Base-by-base conservation (phyloP, 2,888 invertebrate genomes). In the Lamproptera curius region DNA sequence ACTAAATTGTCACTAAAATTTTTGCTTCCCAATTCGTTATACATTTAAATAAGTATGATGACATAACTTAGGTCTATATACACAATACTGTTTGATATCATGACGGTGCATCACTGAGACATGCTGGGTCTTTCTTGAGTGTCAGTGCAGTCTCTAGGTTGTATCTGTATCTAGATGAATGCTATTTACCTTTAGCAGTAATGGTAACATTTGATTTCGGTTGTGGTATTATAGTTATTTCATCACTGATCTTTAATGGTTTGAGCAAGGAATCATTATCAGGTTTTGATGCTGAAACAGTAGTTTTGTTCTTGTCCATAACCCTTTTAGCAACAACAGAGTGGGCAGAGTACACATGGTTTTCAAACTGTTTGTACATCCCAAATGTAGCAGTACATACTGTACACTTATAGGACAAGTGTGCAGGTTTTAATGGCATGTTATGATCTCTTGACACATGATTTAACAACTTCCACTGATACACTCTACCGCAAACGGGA, bases 301-400 rank as follows among this genome's bases (percentile, higher is more conserved):
- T 58, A 1, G 84, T 75, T 67, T 90, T 92, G 68, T 92, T 93
- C 74, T 93, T 93, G 67, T 94, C 95, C 91, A 94, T 94, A 20
- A 94, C 94, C 54, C 95, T 92, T 69, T 96, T 95, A 35, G 96
- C 95, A 36, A 96, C 96, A 31, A 96, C 95, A 78, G 96, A 96
- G 72, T 97, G 97, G 43, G 96, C 97, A 28, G 96, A 96, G 73
- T 97, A 97, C 2, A 97, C 97, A 77, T 97, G 97, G 73, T 95
- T 97, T 74, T 97, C 97, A 72, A 97, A 97, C 67, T 96, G 95
- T 87, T 96, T 96, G 89, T 97, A 97, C 95, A 97, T 96, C 59
- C 96, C 96, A 75, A 97, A 97, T 14, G 97, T 97, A 47, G 97
- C 97, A 49, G 97, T 96, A 82, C 97, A 97, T 41, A 97, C 97